phyloP scores from a whole-genome alignment of 1,140 invertebrate species.

The Zaprionus ghesquierei region DNA sequence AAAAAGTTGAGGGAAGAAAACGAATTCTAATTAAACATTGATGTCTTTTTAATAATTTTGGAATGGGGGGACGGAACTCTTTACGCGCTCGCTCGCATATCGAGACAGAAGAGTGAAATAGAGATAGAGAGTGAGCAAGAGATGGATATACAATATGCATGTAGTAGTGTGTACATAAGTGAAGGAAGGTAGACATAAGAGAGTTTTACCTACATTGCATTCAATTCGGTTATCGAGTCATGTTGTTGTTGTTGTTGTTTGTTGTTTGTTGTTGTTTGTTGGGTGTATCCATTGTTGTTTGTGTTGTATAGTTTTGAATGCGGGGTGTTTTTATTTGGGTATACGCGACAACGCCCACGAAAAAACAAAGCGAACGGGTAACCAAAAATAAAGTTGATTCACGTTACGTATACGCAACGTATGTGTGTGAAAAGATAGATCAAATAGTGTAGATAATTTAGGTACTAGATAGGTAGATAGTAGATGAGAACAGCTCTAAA shows the following conservation, averaged over 20 bases:
- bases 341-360: constrained; percentile 18
- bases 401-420: constrained; percentile 33
- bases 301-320: constrained; percentile 24
- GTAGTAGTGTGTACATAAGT: constrained; percentile 18
- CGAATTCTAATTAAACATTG: constrained; percentile 46
- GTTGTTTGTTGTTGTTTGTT: constrained; percentile 43
- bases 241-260: constrained; percentile 26
- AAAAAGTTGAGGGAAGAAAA: constrained; percentile 47
- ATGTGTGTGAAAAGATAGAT: constrained; percentile 43
- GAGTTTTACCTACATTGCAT: constrained; percentile 70
- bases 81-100: constrained; percentile 38
- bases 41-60: constrained; percentile 4
- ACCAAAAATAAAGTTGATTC: constrained; percentile 44
- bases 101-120: not conserved
- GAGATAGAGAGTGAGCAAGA: not conserved
- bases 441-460: constrained; percentile 35
- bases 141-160: constrained; percentile 4
- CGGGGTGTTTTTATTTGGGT: constrained; percentile 18
- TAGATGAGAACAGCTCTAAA: constrained; percentile 6
- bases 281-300: constrained; percentile 37
- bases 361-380: constrained; percentile 44
- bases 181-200: constrained; percentile 39
- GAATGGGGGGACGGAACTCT: constrained; percentile 40
- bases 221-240: constrained; percentile 19
- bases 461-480: constrained; percentile 13